phyloP scores from a whole-genome alignment of 2,888 invertebrate species.

The Parnassius glacialis region DNA sequence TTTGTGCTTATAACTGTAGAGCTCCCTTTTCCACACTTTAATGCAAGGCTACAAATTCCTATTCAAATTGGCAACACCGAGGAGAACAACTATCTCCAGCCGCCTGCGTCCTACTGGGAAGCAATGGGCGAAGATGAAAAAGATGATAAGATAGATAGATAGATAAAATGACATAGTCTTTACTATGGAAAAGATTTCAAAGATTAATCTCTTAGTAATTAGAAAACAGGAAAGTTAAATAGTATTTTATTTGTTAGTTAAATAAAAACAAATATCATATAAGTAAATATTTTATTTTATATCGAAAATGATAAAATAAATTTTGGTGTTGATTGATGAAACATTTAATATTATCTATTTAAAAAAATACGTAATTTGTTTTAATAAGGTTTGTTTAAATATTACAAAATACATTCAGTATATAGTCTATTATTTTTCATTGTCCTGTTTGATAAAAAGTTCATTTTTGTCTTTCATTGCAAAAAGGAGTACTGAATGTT shows the following conservation, averaged over 20 bases:
- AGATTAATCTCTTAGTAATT: neutral
- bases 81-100: neutral
- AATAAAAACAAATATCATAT: neutral
- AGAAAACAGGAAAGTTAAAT: neutral
- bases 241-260: neutral
- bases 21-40: conserved; percentile 33
- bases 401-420: no score
- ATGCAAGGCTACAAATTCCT: conserved; percentile 26
- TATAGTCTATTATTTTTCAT: no score
- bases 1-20: conserved; percentile 28
- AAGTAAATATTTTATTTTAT: no score
- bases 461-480: no score
- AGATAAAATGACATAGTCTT: no score
- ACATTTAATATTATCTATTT: no score
- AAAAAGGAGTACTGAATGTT: no score
- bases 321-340: no score
- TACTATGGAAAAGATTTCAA: conserved; percentile 3
- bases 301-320: no score
- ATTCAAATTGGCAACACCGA: conserved; percentile 22
- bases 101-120: conserved; percentile 28
- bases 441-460: no score
- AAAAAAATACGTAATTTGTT: no score
- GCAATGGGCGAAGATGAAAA: conserved; percentile 26
- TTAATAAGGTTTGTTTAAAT: no score
- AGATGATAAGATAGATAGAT: conserved; percentile 16